Evolutionary conservation across 2,888 invertebrate species (phyloP), one percentile per base, ranked within the genome.

Genomic region (Schizotus pectinicornis): DNA sequence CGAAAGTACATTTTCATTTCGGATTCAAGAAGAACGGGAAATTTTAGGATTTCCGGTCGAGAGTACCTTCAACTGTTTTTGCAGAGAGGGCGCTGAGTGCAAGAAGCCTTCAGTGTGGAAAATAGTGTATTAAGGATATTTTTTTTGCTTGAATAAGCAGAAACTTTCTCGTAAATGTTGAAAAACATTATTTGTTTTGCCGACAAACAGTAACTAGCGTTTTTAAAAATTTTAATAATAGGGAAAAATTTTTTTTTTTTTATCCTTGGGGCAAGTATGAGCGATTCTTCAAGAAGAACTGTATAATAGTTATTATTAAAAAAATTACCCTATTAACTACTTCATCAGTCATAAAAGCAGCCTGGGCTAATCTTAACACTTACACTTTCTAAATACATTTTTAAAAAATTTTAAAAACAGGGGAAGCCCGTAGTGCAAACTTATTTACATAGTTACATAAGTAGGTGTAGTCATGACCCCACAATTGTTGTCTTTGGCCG

Each of bases 1-100:
- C 75, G 95, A 95, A 69, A 98, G 98, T 58, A 99, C 98, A 0
- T 98, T 98, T 79, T 90, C 97, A 0, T 97, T 92, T 77, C 85
- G 98, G 54, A 98, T 99, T 65, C 95, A 98, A 80, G 98, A 99
- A 77, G 98, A 99, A 75, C 83, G 98, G 22, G 98, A 98, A 81
- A 95, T 99, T 59, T 77, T 98, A 38, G 96, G 96, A 1, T 95
- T 95, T 78, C 83, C 86, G 5, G 82, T 86, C 37, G 81, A 86
- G 22, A 87, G 88, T 6, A 98, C 98, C 0, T 98, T 95, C 76
- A 98, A 98, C 79, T 84, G 91, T 60, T 81, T 96, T 1, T 96
- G 95, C 79, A 86, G 85, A 51, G 82, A 85, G 68, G 77, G 84
- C 6, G 82, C 81, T 6, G 73, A 78, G 33, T 95, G 95, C 81